Conservation (phyloP, 2,797 vertebrate genomes). For the Sebastes itinus region DNA sequence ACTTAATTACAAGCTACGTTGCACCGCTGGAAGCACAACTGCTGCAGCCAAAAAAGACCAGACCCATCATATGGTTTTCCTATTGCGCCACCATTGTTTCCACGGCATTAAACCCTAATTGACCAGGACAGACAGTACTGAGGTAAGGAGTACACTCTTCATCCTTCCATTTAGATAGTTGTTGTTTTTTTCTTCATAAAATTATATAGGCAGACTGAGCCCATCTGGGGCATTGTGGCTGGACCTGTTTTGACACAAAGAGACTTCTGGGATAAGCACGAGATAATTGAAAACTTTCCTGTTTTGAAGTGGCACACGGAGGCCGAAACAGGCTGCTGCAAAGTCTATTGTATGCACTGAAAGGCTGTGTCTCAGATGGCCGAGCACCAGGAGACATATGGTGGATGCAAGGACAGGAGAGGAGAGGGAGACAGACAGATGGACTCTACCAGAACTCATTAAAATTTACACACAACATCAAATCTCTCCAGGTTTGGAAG, state of each 20-base stretch:
- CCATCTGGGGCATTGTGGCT: constrained; percentile 30
- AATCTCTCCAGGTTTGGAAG: neutral
- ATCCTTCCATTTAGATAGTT: constrained; percentile 31
- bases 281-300: constrained; percentile 57
- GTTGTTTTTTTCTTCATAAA: constrained; percentile 46
- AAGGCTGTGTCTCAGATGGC: constrained; percentile 16
- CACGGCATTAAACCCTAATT: constrained; percentile 71
- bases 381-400: neutral
- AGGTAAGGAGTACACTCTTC: constrained; percentile 27
- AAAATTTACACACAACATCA: neutral
- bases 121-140: constrained; percentile 36
- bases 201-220: constrained; percentile 7
- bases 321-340: constrained; percentile 30
- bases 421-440: neutral
- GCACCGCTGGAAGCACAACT: constrained; percentile 7
- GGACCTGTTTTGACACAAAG: constrained; percentile 37
- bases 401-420: neutral
- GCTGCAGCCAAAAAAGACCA: constrained; percentile 18
- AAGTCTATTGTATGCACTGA: neutral
- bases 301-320: constrained; percentile 36
- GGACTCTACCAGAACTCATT: neutral
- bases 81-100: constrained; percentile 63
- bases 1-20: constrained; percentile 38
- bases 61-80: constrained; percentile 63
- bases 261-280: constrained; percentile 27